Evolutionary conservation across 2,888 invertebrate species (phyloP).

Genomic region (Ptychoptera albimana): DNA sequence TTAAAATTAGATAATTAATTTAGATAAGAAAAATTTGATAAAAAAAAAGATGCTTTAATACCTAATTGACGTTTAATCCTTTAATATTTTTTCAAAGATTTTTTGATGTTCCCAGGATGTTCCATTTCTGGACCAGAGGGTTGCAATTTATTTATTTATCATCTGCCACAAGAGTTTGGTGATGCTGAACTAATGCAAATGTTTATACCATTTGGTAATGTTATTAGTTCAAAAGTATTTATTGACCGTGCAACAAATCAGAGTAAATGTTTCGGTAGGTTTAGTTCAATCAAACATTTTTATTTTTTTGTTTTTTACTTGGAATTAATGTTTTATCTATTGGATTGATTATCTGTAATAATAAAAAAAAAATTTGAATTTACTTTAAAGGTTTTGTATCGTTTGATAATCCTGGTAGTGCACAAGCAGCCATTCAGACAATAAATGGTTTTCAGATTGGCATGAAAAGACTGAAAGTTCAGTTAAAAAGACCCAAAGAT

Average conservation of each 20-base stretch:
- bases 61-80: constrained; percentile 13
- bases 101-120: constrained; percentile 69
- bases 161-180: constrained; percentile 99
- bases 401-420: constrained; percentile 96
- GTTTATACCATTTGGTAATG: constrained; percentile 99
- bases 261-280: constrained; percentile 99
- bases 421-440: constrained; percentile 96
- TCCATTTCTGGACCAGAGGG: constrained; percentile 98
- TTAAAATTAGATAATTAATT: background rate
- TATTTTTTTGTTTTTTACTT: constrained; percentile 1
- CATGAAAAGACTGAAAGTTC: constrained; percentile 99
- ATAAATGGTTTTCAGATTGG: constrained; percentile 99
- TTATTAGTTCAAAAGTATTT: constrained; percentile 99
- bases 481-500: constrained; percentile 97
- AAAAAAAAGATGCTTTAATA: constrained; percentile 5
- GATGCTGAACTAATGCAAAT: constrained; percentile 99
- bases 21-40: background rate
- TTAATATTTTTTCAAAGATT: constrained; percentile 47
- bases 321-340: too few relatives aligned
- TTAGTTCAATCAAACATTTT: constrained; percentile 2
- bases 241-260: constrained; percentile 99
- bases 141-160: constrained; percentile 99
- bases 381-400: constrained; percentile 81
- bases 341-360: too few relatives aligned
- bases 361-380: background rate